phyloP scores from a whole-genome alignment of 2,797 vertebrate genomes.

The Sebastes miniatus region DNA sequence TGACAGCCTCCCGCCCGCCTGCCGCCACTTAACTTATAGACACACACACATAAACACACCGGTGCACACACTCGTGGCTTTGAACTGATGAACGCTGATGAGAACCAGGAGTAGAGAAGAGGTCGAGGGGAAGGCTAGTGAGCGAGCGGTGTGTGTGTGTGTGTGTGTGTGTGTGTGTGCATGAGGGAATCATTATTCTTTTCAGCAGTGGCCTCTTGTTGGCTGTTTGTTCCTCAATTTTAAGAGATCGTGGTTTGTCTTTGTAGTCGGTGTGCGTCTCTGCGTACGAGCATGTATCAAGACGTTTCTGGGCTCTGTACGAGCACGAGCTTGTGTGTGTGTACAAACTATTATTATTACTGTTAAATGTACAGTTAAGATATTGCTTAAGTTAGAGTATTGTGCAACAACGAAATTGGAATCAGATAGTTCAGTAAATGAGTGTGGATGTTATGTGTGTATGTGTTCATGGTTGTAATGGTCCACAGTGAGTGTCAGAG shows the following conservation, averaged over 20 bases:
- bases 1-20: slow-evolving; percentile 80
- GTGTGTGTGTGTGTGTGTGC: slow-evolving; percentile 7
- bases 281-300: background rate
- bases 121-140: slow-evolving; percentile 40
- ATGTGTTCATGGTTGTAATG: slow-evolving; percentile 39
- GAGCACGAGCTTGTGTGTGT: slow-evolving; percentile 7
- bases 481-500: slow-evolving; percentile 67
- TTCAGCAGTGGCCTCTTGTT: slow-evolving; percentile 44
- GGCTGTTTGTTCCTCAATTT: slow-evolving; percentile 50
- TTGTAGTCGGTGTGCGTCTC: slow-evolving; percentile 10
- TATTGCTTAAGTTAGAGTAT: slow-evolving; percentile 39
- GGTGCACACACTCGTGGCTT: slow-evolving; percentile 63
- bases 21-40: slow-evolving; percentile 75
- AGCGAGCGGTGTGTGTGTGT: slow-evolving; percentile 4
- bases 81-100: slow-evolving; percentile 81
- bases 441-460: background rate
- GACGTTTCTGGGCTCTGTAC: slow-evolving; percentile 2
- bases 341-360: slow-evolving; percentile 39
- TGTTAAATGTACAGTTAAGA: slow-evolving; percentile 43
- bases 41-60: slow-evolving; percentile 57
- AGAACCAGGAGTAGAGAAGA: slow-evolving; percentile 75
- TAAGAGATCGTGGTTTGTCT: slow-evolving; percentile 45
- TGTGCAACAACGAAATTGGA: slow-evolving; percentile 37
- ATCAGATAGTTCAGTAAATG: slow-evolving; percentile 26
- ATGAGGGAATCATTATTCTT: slow-evolving; percentile 40